phyloP scores from a whole-genome alignment of 2,113 vertebrate species.

The Paralichthys olivaceus region DNA sequence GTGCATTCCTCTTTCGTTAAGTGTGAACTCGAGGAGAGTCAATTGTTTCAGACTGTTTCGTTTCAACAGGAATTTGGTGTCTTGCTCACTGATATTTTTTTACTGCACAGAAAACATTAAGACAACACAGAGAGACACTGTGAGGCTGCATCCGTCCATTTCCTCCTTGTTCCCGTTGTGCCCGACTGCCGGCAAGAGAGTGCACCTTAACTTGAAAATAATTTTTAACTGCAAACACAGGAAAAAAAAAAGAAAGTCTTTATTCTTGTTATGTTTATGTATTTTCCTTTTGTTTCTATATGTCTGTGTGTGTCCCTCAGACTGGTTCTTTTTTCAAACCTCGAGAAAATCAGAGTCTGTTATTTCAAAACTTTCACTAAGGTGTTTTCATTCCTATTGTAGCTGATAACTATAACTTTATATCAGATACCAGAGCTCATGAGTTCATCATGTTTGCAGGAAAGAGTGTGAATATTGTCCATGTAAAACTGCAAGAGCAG shows the following conservation, averaged over 20 bases:
- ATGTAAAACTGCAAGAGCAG: constrained; percentile 47
- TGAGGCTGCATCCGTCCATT: constrained; percentile 35
- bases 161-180: constrained; percentile 34
- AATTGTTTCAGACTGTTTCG: constrained; percentile 34
- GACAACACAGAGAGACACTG: constrained; percentile 39
- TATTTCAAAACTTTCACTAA: constrained; percentile 28
- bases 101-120: constrained; percentile 53
- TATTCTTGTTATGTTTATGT: constrained; percentile 17
- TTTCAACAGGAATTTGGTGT: constrained; percentile 18
- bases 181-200: constrained; percentile 36
- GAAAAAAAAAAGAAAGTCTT: constrained; percentile 1
- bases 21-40: constrained; percentile 23
- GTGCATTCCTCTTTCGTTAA: constrained; percentile 25
- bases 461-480: constrained; percentile 59
- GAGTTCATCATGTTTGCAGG: constrained; percentile 26
- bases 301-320: constrained; percentile 27
- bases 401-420: constrained; percentile 41
- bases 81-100: constrained; percentile 30
- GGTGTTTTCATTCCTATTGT: constrained; percentile 29
- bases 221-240: constrained; percentile 36
- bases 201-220: constrained; percentile 46
- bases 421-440: constrained; percentile 15
- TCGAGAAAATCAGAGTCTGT: constrained; percentile 3
- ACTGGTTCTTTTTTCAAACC: constrained; percentile 8
- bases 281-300: constrained; percentile 34